Base-by-base conservation (phyloP, 2,797 vertebrate genomes). In the Petrocephalus sullivani region DNA sequence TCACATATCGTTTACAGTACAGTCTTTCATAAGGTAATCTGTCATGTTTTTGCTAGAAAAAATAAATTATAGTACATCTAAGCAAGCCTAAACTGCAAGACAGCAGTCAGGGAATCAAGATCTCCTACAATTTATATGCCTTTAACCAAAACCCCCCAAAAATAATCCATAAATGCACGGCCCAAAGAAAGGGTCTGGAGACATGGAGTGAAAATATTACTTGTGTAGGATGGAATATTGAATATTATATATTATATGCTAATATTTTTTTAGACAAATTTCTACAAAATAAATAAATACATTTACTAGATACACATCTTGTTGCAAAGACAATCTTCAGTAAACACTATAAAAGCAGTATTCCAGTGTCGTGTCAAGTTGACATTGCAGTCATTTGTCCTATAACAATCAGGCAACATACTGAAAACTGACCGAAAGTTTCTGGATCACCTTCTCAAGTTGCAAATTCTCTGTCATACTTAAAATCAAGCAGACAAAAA, bases 121-220 rank as follows among this genome's bases (percentile, higher is more conserved):
- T n/a, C 28, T 87, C 21, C 37, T 75, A n/a, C 41, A 8, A 4
- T 4, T 46, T 81, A 16, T 57, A 16, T 56, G n/a, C 21, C 21
- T 41, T 41, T 37, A 88, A 82, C 56, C 46, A 41, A 57, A 82
- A 58, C 64, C 28, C 12, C n/a, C 60, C 60, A 83, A 61, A 83
- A 64, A 78, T 78, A 33, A 56, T n/a, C 10, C 23, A 23, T 46
- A 87, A 87, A 37, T 16, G 4, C 67, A 16, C 49, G 28, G 7
- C 71, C 9, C 14, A 28, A 82, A 81, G 49, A 51, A 56, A 81
- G 16, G 54, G 56, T 54, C 54, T 81, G 41, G 49, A 81, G 19
- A 21, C 71, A 88, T 53, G 87, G 6, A 61, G 78, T 88, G 78
- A 60, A 88, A 54, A 85, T 86, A 71, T 41, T 84, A 67, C 16